Conservation (phyloP, 1,140 invertebrate genomes). For the Colletes gigas region DNA sequence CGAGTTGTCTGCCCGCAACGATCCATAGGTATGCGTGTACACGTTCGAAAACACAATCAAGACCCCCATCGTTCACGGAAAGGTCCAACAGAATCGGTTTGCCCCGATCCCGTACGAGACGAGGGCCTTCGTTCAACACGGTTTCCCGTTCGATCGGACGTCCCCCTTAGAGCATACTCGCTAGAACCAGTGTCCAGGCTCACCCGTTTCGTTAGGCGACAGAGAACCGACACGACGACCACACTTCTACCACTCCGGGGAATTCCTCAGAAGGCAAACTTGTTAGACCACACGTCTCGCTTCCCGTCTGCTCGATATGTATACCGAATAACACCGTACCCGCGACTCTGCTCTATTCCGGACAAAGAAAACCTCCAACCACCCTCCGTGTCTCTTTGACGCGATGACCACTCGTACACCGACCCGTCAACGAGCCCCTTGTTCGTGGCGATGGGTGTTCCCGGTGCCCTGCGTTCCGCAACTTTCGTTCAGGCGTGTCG, state of each 20-base stretch:
- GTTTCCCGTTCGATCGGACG: not conserved
- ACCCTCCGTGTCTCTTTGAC: constrained; percentile 5
- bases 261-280: not conserved
- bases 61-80: constrained; percentile 14
- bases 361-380: constrained; percentile 13
- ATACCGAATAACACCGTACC: constrained; percentile 7
- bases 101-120: too few species aligned
- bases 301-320: constrained; percentile 46
- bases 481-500: not conserved
- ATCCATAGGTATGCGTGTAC: not conserved
- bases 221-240: not conserved
- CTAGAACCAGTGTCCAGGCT: not conserved
- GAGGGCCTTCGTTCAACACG: too few species aligned
- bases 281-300: constrained; percentile 14
- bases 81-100: not conserved
- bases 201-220: not conserved
- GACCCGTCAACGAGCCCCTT: not conserved
- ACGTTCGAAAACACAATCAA: constrained; percentile 22
- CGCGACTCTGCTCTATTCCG: constrained; percentile 25
- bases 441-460: not conserved
- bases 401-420: not conserved
- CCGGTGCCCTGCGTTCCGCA: too few species aligned
- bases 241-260: not conserved
- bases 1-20: not conserved
- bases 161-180: not conserved